Percentiles rank a stretch among this genome's conserved stretches.
Evolutionary conservation across 2,113 vertebrate species (phyloP).

Genomic region (Osmerus mordax): DNA sequence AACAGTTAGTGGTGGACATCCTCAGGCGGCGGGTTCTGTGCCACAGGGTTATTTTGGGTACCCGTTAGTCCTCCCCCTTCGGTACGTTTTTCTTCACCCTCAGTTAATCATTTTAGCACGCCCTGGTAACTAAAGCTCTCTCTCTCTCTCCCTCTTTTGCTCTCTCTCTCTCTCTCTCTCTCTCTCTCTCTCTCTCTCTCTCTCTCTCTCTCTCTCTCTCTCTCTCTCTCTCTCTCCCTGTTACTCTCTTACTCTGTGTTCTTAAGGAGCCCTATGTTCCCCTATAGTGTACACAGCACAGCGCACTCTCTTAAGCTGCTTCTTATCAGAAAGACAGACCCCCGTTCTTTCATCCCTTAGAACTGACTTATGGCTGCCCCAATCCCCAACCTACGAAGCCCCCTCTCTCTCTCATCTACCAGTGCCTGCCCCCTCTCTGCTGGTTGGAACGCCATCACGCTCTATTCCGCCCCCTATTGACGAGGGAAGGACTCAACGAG

Average conservation of each 20-base stretch:
- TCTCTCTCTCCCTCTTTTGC: conserved; percentile 15
- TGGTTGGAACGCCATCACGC: conserved; percentile 47
- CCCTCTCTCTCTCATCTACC: conserved; percentile 46
- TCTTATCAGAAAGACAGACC: conserved; percentile 1
- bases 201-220: conserved; percentile 32
- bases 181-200: conserved; percentile 16
- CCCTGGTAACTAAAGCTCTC: conserved; percentile 47
- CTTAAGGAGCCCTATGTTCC: neutral
- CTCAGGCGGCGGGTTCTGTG: conserved; percentile 31
- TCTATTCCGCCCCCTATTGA: conserved; percentile 47
- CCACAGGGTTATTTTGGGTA: conserved; percentile 46
- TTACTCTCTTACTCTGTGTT: neutral
- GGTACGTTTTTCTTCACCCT: conserved; percentile 28
- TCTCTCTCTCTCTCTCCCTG: conserved; percentile 1
- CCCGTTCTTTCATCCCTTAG: conserved; percentile 19
- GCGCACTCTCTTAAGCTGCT: neutral
- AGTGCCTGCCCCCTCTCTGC: conserved; percentile 46
- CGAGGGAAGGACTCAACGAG: conserved; percentile 38
- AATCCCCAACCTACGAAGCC: conserved; percentile 29
- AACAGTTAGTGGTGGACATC: conserved; percentile 23
- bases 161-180: too few species aligned
- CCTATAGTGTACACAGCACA: neutral
- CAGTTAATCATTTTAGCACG: conserved; percentile 57
- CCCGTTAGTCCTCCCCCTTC: conserved; percentile 38
- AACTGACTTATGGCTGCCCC: conserved; percentile 32